Percentiles rank a stretch among this genome's conserved stretches.
Conservation (phyloP, 2,113 vertebrate genomes). For the Salvelinus alpinus region DNA sequence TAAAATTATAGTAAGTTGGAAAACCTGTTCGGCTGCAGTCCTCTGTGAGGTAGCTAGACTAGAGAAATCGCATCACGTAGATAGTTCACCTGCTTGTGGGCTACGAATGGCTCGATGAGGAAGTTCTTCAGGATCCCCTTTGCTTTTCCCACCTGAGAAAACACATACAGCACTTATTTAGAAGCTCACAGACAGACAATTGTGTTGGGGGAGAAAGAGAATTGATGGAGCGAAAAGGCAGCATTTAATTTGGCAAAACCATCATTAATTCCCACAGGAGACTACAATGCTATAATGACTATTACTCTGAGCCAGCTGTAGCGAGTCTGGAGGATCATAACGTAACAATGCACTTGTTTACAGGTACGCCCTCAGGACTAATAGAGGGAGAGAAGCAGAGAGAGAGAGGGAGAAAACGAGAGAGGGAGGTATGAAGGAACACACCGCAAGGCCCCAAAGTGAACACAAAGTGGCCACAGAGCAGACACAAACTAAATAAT, state of each 20-base stretch:
- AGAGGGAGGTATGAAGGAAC: not conserved
- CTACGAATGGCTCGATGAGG: slow-evolving; percentile 93
- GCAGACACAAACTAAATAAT: not conserved
- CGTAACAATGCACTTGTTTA: not conserved
- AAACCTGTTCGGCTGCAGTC: not conserved
- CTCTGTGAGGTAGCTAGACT: not conserved
- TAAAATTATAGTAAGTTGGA: not conserved
- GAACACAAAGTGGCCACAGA: not conserved
- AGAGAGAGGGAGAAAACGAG: not conserved
- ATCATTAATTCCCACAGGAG: not conserved
- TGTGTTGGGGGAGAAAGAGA: not conserved
- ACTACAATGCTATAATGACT: not conserved
- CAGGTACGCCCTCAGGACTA: not conserved
- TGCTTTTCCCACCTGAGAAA: slow-evolving; percentile 87
- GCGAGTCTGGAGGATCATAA: not conserved
- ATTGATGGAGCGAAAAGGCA: too few species aligned
- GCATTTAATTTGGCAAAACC: not conserved
- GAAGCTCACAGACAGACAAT: slow-evolving; percentile 8
- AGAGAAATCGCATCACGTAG: not conserved
- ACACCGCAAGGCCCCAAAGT: not conserved
- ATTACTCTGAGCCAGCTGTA: not conserved
- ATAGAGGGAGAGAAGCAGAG: not conserved
- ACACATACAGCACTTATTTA: slow-evolving; percentile 29
- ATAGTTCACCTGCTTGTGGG: slow-evolving; percentile 86
- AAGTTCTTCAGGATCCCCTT: slow-evolving; percentile 94